Evolutionary conservation across 2,888 invertebrate species (phyloP).

Genomic region (Trypoxylon attenuatum): DNA sequence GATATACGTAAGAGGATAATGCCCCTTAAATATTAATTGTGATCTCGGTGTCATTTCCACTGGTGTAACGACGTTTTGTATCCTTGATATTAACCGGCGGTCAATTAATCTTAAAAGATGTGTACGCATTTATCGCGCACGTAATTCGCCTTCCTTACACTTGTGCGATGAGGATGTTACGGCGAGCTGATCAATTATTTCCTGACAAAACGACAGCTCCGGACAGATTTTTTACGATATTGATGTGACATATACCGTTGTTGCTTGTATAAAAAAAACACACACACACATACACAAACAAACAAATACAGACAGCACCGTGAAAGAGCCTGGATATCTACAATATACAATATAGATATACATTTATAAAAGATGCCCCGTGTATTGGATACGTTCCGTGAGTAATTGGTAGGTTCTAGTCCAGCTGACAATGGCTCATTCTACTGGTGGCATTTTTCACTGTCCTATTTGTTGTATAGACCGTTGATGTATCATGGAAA

Average conservation of each 20-base stretch:
- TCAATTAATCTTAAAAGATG: constrained; percentile 43
- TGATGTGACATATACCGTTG: constrained; percentile 5
- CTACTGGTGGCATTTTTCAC: too few species aligned
- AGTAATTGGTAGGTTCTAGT: too few species aligned
- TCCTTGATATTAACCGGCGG: constrained; percentile 16
- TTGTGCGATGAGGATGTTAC: constrained; percentile 11
- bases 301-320: too few species aligned
- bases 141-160: constrained; percentile 11
- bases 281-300: too few species aligned
- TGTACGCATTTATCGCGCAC: constrained; percentile 4
- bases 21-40: neutral
- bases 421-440: too few species aligned
- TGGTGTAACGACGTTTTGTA: constrained; percentile 11
- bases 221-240: constrained; percentile 5
- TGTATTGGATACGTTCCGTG: too few species aligned
- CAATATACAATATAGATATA: neutral
- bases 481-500: too few species aligned
- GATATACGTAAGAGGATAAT: constrained; percentile 1
- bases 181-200: neutral
- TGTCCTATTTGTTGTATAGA: too few species aligned
- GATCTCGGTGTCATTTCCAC: constrained; percentile 11
- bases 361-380: constrained; percentile 1
- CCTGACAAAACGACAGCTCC: constrained; percentile 4
- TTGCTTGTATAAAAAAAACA: constrained; percentile 6
- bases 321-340: neutral